Conservation (phyloP, 2,797 vertebrate genomes). For the Chaenodraco wilsoni region DNA sequence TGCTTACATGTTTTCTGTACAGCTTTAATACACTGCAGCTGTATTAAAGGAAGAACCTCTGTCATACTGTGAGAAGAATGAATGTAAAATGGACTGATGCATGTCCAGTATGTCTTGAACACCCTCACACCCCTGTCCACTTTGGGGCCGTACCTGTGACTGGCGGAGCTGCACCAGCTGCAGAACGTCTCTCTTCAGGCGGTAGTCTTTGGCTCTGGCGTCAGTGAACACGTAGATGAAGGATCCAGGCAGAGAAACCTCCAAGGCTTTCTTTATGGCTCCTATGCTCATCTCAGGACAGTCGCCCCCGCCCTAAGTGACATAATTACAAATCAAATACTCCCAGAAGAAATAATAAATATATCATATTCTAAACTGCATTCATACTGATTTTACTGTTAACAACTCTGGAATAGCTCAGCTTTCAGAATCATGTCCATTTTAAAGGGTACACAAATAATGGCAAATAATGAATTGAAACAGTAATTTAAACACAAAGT, state of each 20-base stretch:
- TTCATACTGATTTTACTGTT: background rate
- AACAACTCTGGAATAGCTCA: background rate
- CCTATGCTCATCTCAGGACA: conserved; percentile 97
- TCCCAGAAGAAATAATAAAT: background rate
- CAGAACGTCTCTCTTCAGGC: conserved; percentile 89
- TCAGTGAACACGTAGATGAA: conserved; percentile 97
- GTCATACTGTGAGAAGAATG: too few species aligned
- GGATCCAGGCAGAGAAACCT: conserved; percentile 91
- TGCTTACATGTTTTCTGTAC: background rate
- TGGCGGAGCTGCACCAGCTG: conserved; percentile 92
- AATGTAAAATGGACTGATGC: background rate
- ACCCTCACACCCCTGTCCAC: background rate
- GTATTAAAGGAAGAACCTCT: background rate
- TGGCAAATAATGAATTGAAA: background rate
- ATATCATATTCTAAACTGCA: background rate
- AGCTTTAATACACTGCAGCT: background rate
- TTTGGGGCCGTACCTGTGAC: conserved; percentile 86
- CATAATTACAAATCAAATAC: conserved; percentile 25
- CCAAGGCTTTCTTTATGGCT: conserved; percentile 91
- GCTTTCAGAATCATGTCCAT: background rate
- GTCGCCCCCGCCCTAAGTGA: conserved; percentile 91
- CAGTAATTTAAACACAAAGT: background rate
- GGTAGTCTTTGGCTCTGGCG: conserved; percentile 93
- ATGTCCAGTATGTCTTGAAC: background rate
- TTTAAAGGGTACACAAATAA: background rate